Conservation (phyloP, 2,888 invertebrate species). For the Elgonia sp. region DNA sequence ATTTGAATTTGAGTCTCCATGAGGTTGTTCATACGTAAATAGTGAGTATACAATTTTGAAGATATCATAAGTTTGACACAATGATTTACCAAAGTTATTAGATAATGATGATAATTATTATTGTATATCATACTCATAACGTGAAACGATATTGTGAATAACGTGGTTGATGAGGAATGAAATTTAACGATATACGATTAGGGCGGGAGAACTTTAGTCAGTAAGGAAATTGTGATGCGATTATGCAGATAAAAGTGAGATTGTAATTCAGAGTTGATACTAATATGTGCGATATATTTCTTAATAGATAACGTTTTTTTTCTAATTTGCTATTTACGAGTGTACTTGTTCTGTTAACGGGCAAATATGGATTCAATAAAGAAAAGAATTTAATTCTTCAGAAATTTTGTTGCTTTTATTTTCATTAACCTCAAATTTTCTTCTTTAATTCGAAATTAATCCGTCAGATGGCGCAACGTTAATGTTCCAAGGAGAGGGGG, state of each 20-base stretch:
- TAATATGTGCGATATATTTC: conserved; percentile 55
- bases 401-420: conserved; percentile 3
- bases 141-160: conserved; percentile 20
- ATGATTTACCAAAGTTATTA: conserved; percentile 11
- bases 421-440: not conserved
- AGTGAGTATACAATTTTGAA: too few relatives aligned
- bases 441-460: too few relatives aligned
- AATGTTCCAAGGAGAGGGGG: too few relatives aligned
- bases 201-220: conserved; percentile 36
- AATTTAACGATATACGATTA: conserved; percentile 4
- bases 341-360: conserved; percentile 84
- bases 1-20: too few relatives aligned
- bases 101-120: conserved; percentile 14
- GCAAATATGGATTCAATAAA: conserved; percentile 83
- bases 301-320: too few relatives aligned
- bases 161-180: not conserved
- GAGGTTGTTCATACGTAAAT: too few relatives aligned
- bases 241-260: conserved; percentile 48
- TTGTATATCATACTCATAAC: conserved; percentile 1
- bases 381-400: conserved; percentile 84
- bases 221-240: conserved; percentile 78
- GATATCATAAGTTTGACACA: not conserved
- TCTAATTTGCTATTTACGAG: conserved; percentile 81
- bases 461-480: too few relatives aligned
- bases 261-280: conserved; percentile 57